A percentile compares a stretch with the other conserved stretches of the same genome.
phyloP scores from a whole-genome alignment of 2,888 invertebrate genomes.

The Acanthosepion lycidas region DNA sequence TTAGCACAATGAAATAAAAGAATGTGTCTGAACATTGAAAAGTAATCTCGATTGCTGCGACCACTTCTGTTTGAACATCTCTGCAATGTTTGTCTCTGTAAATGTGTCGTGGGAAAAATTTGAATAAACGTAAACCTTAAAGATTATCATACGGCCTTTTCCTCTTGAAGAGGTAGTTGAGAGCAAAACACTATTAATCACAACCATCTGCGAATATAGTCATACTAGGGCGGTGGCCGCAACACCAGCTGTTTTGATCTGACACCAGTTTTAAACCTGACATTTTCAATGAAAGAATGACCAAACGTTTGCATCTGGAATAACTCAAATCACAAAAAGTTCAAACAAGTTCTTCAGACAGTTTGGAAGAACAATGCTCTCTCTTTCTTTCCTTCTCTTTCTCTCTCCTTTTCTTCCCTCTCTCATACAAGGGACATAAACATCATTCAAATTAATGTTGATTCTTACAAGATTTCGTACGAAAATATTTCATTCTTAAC shows the following conservation, averaged over 20 bases:
- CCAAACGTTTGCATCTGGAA: background rate
- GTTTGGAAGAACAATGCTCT: background rate
- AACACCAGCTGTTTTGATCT: background rate
- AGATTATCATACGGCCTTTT: background rate
- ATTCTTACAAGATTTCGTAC: too few species aligned
- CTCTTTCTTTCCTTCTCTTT: background rate
- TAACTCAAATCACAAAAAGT: background rate
- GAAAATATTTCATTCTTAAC: too few species aligned
- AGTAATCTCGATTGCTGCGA: background rate
- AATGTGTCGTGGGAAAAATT: background rate
- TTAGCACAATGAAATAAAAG: too few species aligned
- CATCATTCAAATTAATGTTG: too few species aligned
- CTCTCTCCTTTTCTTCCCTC: background rate
- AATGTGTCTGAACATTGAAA: too few species aligned
- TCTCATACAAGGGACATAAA: too few species aligned
- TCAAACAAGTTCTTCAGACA: background rate
- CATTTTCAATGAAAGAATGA: conserved; percentile 33
- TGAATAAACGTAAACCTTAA: conserved; percentile 9
- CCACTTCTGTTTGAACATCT: background rate
- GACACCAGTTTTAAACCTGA: background rate
- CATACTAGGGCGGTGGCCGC: background rate
- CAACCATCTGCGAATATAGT: background rate
- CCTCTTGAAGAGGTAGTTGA: background rate
- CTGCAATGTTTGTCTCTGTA: background rate
- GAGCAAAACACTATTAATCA: conserved; percentile 2